Conservation (phyloP, 1,140 invertebrate genomes). For the Hypsibius dujardini region DNA sequence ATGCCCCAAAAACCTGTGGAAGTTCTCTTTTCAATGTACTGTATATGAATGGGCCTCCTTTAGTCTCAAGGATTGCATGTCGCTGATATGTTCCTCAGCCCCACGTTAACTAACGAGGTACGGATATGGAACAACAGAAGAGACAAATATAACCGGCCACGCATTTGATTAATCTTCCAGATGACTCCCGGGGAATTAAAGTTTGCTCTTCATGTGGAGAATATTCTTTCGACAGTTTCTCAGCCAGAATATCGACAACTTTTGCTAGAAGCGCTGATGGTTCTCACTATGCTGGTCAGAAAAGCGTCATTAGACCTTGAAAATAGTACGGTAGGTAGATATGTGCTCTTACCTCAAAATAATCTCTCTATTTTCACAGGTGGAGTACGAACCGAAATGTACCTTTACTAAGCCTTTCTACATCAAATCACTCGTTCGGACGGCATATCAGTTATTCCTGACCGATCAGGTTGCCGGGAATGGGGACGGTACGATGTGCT, state of each 20-base stretch:
- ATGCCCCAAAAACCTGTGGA: background rate
- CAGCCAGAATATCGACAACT: conserved; percentile 95
- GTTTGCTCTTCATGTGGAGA: conserved; percentile 91
- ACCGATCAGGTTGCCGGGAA: conserved; percentile 76
- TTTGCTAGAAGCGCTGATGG: conserved; percentile 90
- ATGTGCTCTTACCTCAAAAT: conserved; percentile 25
- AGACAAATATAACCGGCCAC: background rate
- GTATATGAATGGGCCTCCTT: background rate
- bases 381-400: conserved; percentile 49
- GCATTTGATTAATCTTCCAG: conserved; percentile 29
- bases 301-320: conserved; percentile 24
- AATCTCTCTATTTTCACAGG: conserved; percentile 9
- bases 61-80: background rate
- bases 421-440: conserved; percentile 77
- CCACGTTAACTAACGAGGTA: conserved; percentile 6
- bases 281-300: conserved; percentile 58
- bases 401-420: conserved; percentile 40
- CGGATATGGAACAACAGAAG: background rate
- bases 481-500: conserved; percentile 76
- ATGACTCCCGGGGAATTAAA: conserved; percentile 97
- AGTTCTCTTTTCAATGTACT: background rate
- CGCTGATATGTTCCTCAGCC: background rate
- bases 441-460: conserved; percentile 82
- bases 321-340: conserved; percentile 25
- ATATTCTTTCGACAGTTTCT: conserved; percentile 86